phyloP scores from a whole-genome alignment of 2,797 vertebrate genomes.

The Myotis vivesi region DNA sequence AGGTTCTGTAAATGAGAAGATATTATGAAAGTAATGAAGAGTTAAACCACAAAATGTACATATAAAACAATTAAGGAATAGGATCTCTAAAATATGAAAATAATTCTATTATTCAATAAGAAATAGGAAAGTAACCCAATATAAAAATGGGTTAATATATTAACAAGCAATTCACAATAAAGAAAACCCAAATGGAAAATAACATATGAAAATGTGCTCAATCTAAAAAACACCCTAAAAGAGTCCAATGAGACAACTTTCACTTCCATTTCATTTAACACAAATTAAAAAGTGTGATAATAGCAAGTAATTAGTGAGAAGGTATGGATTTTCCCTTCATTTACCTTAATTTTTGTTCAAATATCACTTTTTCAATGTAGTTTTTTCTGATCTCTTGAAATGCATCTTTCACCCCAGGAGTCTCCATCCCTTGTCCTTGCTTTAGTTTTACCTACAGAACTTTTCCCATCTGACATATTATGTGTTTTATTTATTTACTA shows the following conservation, averaged over 20 bases:
- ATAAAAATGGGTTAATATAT: conserved; percentile 18
- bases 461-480: not conserved
- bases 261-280: not conserved
- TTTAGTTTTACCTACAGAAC: conserved; percentile 4
- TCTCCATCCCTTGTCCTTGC: not conserved
- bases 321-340: not conserved
- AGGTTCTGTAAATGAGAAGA: not conserved
- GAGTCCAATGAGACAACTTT: not conserved
- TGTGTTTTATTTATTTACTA: not conserved
- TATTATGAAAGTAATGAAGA: not conserved
- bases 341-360: not conserved
- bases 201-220: not conserved
- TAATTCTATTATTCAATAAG: not conserved
- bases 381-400: not conserved
- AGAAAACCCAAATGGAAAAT: conserved; percentile 11
- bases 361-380: not conserved
- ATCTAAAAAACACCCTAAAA: not conserved
- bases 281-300: not conserved
- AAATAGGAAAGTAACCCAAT: not conserved
- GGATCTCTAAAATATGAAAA: not conserved
- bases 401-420: not conserved
- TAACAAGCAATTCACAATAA: not conserved
- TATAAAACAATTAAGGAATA: not conserved
- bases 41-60: not conserved
- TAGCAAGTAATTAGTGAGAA: not conserved